Evolutionary conservation across 2,797 vertebrate genomes (phyloP).

Genomic region (Tolypeutes matacus): DNA sequence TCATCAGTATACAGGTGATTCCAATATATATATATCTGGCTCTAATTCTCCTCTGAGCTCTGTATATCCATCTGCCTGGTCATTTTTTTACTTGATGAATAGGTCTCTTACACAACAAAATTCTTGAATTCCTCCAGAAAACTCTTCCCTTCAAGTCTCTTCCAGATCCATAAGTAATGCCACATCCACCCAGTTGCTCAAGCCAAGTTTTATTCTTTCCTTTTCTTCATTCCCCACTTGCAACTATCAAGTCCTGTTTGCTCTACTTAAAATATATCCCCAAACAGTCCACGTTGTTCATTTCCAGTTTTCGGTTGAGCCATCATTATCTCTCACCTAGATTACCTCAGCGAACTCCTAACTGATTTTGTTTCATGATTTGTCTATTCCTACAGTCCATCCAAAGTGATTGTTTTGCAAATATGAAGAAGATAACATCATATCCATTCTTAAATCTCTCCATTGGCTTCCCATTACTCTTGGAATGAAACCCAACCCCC

Average conservation of each 20-base stretch:
- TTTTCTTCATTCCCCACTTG: neutral
- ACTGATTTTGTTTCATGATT: neutral
- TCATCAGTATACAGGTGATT: neutral
- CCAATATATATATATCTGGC: neutral
- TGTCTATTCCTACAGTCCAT: neutral
- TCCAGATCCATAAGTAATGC: neutral
- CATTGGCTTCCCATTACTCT: neutral
- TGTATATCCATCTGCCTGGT: neutral
- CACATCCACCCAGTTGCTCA: neutral
- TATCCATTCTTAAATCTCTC: neutral
- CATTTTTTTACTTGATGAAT: neutral
- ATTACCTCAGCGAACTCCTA: neutral
- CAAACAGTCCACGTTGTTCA: neutral
- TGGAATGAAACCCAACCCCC: neutral
- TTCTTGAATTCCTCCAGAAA: neutral
- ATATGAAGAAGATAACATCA: no score
- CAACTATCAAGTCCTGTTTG: neutral
- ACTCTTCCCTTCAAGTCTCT: neutral
- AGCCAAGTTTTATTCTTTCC: neutral
- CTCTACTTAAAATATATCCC: neutral
- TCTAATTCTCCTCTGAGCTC: neutral
- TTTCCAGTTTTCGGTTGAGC: neutral
- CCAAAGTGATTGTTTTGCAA: constrained; percentile 11
- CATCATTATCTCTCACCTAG: neutral
- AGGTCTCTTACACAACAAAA: neutral